These are phyloP conservation scores for Mustelus asterias DNA, from an alignment of 2,113 vertebrate genomes.

Conservation along the genomic window DNA sequence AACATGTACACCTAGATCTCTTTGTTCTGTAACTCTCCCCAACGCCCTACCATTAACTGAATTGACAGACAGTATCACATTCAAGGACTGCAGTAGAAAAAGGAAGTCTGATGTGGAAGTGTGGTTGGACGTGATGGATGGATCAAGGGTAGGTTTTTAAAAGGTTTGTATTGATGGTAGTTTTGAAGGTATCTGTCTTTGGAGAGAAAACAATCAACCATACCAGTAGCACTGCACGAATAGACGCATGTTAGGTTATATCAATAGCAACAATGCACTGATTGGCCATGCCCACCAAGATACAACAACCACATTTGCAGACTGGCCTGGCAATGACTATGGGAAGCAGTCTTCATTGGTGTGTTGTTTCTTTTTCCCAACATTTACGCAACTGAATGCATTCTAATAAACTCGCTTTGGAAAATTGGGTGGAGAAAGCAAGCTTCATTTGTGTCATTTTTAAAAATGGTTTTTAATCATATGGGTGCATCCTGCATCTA, in stretches of 20 bases:
- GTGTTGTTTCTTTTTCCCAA: not conserved
- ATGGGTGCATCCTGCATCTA: not conserved
- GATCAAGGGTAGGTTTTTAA: not conserved
- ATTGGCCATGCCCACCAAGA: not conserved
- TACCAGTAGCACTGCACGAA: not conserved
- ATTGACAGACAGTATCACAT: not conserved
- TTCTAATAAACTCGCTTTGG: not conserved
- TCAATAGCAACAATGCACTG: not conserved
- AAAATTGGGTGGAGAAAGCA: not conserved
- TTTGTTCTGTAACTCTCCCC: too few relatives aligned
- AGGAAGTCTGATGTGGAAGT: not conserved
- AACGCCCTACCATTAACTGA: not conserved
- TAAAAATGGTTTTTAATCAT: not conserved
- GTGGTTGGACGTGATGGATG: not conserved
- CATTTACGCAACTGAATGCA: not conserved
- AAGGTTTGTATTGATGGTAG: not conserved
- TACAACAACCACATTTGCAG: not conserved
- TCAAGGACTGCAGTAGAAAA: not conserved
- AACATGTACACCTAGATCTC: too few relatives aligned
- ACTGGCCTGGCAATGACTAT: not conserved
- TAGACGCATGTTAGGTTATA: not conserved
- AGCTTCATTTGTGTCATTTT: not conserved
- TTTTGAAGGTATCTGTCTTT: not conserved
- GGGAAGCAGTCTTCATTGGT: not conserved
- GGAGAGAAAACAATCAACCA: not conserved